These are phyloP conservation scores for Leuctra nigra DNA, from an alignment of 2,888 invertebrate genomes.

Conservation along the genomic window DNA sequence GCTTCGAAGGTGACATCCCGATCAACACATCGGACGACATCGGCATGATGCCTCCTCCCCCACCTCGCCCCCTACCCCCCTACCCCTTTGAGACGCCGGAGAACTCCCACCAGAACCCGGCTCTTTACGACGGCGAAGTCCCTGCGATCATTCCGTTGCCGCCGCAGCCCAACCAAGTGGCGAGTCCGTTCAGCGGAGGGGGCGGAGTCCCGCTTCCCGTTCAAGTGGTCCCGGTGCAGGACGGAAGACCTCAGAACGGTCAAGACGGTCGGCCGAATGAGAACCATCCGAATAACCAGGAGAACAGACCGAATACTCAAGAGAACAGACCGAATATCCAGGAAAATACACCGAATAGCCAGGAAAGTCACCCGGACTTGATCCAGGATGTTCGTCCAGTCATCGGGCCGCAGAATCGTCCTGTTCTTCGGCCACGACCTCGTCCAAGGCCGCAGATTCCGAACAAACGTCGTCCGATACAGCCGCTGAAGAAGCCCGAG, in stretches of 20 bases:
- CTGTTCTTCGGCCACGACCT: background rate
- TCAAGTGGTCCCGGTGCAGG: constrained; percentile 55
- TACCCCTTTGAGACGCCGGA: constrained; percentile 58
- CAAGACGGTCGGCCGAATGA: no score
- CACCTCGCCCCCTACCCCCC: constrained; percentile 51
- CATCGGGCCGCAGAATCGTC: constrained; percentile 3
- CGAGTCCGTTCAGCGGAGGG: no score
- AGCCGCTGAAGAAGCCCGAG: background rate
- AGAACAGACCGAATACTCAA: background rate
- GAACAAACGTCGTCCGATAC: constrained; percentile 1
- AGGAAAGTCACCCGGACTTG: no score
- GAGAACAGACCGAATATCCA: background rate
- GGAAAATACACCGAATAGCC: background rate
- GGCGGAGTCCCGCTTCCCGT: constrained; percentile 67
- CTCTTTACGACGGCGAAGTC: no score
- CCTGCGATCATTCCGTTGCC: constrained; percentile 43
- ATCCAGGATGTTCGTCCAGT: background rate
- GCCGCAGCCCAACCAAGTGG: constrained; percentile 44
- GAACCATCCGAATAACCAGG: no score
- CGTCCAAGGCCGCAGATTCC: background rate
- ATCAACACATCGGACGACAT: constrained; percentile 41
- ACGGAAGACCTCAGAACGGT: constrained; percentile 37
- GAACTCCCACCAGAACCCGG: constrained; percentile 9
- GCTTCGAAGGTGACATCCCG: constrained; percentile 47
- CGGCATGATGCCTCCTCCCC: constrained; percentile 38